Percentiles rank a stretch among this genome's conserved stretches.
These are phyloP conservation scores for Philereme transversata DNA, from an alignment of 2,888 invertebrate genomes.

Conservation along the genomic window DNA sequence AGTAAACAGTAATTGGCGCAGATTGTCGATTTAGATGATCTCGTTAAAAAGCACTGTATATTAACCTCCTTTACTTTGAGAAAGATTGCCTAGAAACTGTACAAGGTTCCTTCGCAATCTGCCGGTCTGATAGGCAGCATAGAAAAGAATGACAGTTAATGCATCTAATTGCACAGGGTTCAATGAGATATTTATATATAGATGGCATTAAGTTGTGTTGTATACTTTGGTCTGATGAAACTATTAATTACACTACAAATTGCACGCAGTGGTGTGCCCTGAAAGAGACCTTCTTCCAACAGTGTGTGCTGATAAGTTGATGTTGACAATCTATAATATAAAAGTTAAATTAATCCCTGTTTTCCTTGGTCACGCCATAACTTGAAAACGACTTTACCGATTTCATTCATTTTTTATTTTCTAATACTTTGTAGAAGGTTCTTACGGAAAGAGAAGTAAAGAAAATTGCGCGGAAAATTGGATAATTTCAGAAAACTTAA, in stretches of 20 bases:
- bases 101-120: constrained; percentile 19
- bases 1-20: neutral
- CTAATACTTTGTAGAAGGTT: no score
- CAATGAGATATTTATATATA: no score
- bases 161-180: constrained; percentile 1
- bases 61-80: neutral
- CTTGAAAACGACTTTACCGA: no score
- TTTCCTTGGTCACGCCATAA: no score
- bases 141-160: constrained; percentile 16
- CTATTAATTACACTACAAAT: neutral
- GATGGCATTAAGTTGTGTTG: no score
- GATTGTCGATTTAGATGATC: constrained; percentile 7
- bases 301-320: neutral
- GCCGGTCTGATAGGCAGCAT: constrained; percentile 18
- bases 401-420: no score
- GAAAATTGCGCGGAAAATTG: no score
- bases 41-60: constrained; percentile 6
- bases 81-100: no score
- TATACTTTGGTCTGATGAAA: neutral
- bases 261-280: neutral
- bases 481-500: no score
- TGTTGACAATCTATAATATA: neutral
- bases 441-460: no score
- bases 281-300: neutral
- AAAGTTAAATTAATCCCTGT: no score